These are phyloP conservation scores for Eristalis arbustorum DNA, from an alignment of 2,888 invertebrate genomes.

Conservation along the genomic window DNA sequence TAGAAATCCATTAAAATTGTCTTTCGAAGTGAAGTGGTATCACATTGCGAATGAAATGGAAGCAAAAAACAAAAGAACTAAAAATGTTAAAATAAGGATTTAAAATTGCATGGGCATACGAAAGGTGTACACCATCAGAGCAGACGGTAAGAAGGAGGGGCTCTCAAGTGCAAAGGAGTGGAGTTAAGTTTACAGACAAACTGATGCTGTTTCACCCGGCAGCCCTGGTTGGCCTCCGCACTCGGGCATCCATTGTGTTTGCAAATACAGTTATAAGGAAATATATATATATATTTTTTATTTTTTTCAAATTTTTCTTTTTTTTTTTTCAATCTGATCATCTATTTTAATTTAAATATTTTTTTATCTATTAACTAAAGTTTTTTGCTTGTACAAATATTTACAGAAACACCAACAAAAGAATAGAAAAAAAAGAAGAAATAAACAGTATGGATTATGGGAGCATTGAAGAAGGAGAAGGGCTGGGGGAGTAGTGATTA, in stretches of 20 bases:
- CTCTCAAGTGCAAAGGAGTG: not conserved
- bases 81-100: conserved; percentile 19
- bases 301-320: not conserved
- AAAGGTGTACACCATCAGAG: conserved; percentile 9
- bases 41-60: conserved; percentile 34
- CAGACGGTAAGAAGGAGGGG: not conserved
- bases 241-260: conserved; percentile 11
- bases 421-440: conserved; percentile 9
- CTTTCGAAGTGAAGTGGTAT: conserved; percentile 64
- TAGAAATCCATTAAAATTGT: conserved; percentile 23
- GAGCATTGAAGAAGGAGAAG: not conserved
- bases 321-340: conserved; percentile 22
- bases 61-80: conserved; percentile 6
- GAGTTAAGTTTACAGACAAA: not conserved
- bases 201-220: not conserved
- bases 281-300: not conserved
- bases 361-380: conserved; percentile 54
- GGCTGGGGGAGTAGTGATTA: not conserved
- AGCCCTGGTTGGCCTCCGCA: not conserved
- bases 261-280: conserved; percentile 48
- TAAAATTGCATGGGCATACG: conserved; percentile 15
- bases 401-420: conserved; percentile 76
- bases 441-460: conserved; percentile 22
- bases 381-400: conserved; percentile 75
- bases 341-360: conserved; percentile 50